These are phyloP conservation scores for Odontomyia ornata DNA, from an alignment of 2,888 invertebrate genomes.

Conservation along the genomic window DNA sequence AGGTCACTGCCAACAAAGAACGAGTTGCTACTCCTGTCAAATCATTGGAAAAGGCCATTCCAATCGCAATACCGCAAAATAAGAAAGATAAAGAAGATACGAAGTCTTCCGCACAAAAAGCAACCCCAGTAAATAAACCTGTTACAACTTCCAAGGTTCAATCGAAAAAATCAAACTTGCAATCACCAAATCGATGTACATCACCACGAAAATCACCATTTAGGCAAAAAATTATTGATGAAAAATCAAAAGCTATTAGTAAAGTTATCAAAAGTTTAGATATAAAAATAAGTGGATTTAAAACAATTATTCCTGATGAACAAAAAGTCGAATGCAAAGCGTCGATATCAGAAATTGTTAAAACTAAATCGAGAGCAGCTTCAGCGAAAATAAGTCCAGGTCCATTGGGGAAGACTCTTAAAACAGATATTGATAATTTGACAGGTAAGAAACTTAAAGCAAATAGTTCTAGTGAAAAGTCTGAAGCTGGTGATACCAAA, in stretches of 20 bases:
- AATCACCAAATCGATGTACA: neutral
- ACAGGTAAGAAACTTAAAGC: neutral
- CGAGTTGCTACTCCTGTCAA: constrained; percentile 26
- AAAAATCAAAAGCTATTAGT: constrained; percentile 61
- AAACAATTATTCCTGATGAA: constrained; percentile 60
- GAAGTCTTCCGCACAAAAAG: neutral
- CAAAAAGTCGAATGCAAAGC: constrained; percentile 61
- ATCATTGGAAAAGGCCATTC: constrained; percentile 2
- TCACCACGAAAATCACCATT: constrained; percentile 26
- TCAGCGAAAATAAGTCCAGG: constrained; percentile 59
- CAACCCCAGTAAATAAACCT: neutral
- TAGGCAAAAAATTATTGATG: constrained; percentile 53
- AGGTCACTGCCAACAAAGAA: constrained; percentile 31
- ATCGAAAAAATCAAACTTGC: constrained; percentile 10
- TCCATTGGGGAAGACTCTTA: constrained; percentile 7
- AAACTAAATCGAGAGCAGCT: constrained; percentile 63
- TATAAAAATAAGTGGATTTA: constrained; percentile 63
- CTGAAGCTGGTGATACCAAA: constrained; percentile 13
- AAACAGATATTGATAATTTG: neutral
- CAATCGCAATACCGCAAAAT: constrained; percentile 2
- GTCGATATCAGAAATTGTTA: constrained; percentile 64
- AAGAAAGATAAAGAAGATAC: constrained; percentile 21
- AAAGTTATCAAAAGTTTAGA: constrained; percentile 64
- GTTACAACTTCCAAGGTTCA: neutral
- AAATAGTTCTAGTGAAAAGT: neutral